A percentile compares a stretch with the other conserved stretches of the same genome.
Conservation (phyloP, 2,113 vertebrate genomes). For the Gobiocypris rarus region DNA sequence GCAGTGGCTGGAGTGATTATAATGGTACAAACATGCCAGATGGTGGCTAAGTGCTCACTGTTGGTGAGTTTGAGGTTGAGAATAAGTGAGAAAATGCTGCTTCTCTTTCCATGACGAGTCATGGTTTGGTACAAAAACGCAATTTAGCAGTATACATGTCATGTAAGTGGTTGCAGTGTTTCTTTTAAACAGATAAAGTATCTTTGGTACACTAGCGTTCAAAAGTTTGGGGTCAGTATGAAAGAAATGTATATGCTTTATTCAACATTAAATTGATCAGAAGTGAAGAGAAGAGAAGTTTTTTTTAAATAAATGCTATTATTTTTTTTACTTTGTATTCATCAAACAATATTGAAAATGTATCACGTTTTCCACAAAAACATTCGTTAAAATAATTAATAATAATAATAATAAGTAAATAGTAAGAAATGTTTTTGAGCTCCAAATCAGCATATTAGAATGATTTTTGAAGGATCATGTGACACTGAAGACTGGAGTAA, state of each 20-base stretch:
- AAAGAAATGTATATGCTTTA: not conserved
- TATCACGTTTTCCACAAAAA: too few species aligned
- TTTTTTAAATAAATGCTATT: not conserved
- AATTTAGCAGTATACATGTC: not conserved
- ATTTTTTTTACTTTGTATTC: too few species aligned
- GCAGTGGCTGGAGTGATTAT: not conserved
- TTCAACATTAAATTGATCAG: not conserved
- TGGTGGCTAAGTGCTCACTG: not conserved
- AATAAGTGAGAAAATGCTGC: not conserved
- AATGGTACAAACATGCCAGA: conserved; percentile 7
- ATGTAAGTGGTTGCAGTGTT: not conserved
- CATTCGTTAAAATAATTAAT: too few species aligned
- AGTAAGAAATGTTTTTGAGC: too few species aligned
- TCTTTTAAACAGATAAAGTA: not conserved
- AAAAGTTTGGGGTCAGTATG: not conserved
- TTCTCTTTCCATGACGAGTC: conserved; percentile 19
- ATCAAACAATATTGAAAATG: not conserved
- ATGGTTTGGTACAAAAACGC: not conserved
- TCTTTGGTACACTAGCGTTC: not conserved
- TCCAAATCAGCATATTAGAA: not conserved
- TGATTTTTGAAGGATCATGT: not conserved
- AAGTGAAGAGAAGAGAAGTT: too few species aligned
- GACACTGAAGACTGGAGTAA: not conserved
- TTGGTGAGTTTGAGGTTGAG: not conserved
- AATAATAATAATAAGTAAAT: too few species aligned